A percentile compares a stretch with the other conserved stretches of the same genome.
Conservation (phyloP, 2,888 invertebrate species). For the Scelioninae gen. 2 region DNA sequence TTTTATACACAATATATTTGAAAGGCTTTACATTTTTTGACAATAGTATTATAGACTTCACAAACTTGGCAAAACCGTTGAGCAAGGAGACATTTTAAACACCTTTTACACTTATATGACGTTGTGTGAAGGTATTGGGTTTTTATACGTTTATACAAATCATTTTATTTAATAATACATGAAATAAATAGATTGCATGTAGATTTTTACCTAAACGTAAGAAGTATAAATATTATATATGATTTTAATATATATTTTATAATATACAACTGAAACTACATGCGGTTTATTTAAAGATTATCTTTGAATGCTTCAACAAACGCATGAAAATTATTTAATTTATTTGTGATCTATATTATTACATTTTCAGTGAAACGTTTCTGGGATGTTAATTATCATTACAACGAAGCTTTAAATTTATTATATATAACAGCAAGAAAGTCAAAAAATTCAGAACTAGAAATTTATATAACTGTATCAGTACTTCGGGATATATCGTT, state of each 20-base stretch:
- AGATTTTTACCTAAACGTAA: too few species aligned
- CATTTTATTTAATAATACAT: background rate
- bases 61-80: constrained; percentile 74
- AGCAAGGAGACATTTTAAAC: constrained; percentile 75
- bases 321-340: too few species aligned
- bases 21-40: constrained; percentile 54
- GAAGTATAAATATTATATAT: too few species aligned
- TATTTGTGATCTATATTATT: too few species aligned
- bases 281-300: too few species aligned
- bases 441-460: constrained; percentile 67
- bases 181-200: too few species aligned
- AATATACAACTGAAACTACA: too few species aligned
- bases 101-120: constrained; percentile 78
- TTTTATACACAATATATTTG: too few species aligned
- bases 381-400: constrained; percentile 76
- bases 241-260: constrained; percentile 1
- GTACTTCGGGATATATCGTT: constrained; percentile 73
- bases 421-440: constrained; percentile 75
- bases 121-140: constrained; percentile 76
- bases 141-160: background rate
- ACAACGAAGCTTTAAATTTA: constrained; percentile 71
- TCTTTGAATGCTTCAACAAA: too few species aligned
- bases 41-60: constrained; percentile 75
- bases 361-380: constrained; percentile 73
- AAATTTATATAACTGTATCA: constrained; percentile 75